These are phyloP conservation scores for Phenganax marumi DNA, from an alignment of 92 coral and sea anemone species.

Conservation along the genomic window DNA sequence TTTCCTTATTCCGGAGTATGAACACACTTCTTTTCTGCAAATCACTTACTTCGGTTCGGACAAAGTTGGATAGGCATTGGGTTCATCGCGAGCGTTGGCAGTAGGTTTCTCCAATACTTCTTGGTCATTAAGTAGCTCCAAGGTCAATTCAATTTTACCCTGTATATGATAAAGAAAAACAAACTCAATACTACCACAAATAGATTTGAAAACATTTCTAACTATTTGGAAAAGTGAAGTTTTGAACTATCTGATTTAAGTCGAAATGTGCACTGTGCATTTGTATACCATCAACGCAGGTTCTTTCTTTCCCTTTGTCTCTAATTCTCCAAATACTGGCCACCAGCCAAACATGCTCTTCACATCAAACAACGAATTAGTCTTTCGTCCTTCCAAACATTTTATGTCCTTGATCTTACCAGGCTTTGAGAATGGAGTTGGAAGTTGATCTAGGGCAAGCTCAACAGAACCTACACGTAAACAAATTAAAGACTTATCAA, in stretches of 20 bases:
- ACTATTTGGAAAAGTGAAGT: no score
- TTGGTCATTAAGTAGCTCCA: slow-evolving; percentile 66
- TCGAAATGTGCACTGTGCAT: no score
- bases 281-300: slow-evolving; percentile 41
- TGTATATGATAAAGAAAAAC: slow-evolving; percentile 22
- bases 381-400: slow-evolving; percentile 52
- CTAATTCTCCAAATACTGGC: slow-evolving; percentile 62
- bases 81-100: slow-evolving; percentile 90
- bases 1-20: not conserved
- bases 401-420: slow-evolving; percentile 44
- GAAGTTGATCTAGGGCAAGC: slow-evolving; percentile 67
- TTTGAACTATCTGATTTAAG: no score
- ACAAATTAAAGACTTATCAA: not conserved
- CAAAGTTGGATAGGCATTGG: slow-evolving; percentile 82
- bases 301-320: slow-evolving; percentile 43
- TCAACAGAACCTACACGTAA: slow-evolving; percentile 64
- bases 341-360: slow-evolving; percentile 87
- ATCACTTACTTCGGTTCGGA: slow-evolving; percentile 87
- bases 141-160: slow-evolving; percentile 96
- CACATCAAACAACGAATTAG: slow-evolving; percentile 74
- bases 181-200: slow-evolving; percentile 11
- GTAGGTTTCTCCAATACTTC: slow-evolving; percentile 79
- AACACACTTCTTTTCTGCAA: not conserved
- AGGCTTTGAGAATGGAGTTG: slow-evolving; percentile 70
- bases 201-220: not conserved